phyloP scores from a whole-genome alignment of 2,797 vertebrate species.

The Dallia pectoralis region DNA sequence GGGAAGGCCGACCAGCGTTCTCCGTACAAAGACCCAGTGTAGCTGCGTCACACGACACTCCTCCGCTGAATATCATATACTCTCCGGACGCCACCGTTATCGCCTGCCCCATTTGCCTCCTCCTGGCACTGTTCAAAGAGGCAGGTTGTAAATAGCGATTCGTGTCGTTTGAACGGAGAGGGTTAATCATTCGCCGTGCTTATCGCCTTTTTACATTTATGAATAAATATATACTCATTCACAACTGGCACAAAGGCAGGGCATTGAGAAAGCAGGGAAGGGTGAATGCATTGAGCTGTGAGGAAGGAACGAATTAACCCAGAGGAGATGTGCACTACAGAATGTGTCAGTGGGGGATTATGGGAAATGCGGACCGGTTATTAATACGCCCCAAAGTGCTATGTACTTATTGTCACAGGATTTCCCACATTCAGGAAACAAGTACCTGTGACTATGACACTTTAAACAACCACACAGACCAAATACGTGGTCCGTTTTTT shows the following conservation, averaged over 20 bases:
- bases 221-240: constrained; percentile 3
- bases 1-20: not conserved
- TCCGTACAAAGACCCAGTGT: not conserved
- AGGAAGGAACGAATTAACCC: not conserved
- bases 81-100: not conserved
- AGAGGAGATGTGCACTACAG: not conserved
- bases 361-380: not conserved
- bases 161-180: constrained; percentile 36
- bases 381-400: not conserved
- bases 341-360: not conserved
- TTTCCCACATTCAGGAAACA: not conserved
- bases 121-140: not conserved
- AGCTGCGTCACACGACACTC: not conserved
- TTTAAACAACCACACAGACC: not conserved
- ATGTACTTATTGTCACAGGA: not conserved
- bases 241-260: constrained; percentile 7
- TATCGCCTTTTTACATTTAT: constrained; percentile 49
- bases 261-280: constrained; percentile 5
- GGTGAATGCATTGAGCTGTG: not conserved
- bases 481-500: not conserved
- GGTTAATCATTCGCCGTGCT: constrained; percentile 40
- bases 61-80: not conserved
- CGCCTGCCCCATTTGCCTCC: not conserved
- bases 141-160: constrained; percentile 50
- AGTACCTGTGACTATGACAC: not conserved